phyloP scores from a whole-genome alignment of 2,113 vertebrate species.

The Neogale vison region DNA sequence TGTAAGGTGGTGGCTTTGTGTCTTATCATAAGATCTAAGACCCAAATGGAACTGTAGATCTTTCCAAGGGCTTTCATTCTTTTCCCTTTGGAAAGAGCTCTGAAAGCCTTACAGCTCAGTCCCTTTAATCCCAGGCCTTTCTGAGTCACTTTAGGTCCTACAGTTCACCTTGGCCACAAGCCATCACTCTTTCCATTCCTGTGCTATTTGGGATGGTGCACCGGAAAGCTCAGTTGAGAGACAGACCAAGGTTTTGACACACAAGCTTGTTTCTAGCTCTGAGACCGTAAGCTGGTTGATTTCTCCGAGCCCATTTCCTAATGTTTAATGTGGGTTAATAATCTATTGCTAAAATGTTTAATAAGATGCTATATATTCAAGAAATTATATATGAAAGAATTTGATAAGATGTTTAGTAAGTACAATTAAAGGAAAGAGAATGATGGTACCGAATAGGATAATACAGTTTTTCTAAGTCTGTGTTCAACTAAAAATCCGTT shows the following conservation, averaged over 20 bases:
- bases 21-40: slow-evolving; percentile 83
- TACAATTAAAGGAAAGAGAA: not conserved
- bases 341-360: not conserved
- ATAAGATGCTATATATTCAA: not conserved
- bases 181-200: slow-evolving; percentile 59
- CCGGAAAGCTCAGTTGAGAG: slow-evolving; percentile 39
- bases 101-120: slow-evolving; percentile 61
- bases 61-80: slow-evolving; percentile 83
- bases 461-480: not conserved
- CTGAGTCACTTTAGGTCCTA: slow-evolving; percentile 68
- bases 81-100: slow-evolving; percentile 66
- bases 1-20: slow-evolving; percentile 66
- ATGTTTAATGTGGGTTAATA: slow-evolving; percentile 5
- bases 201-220: not conserved
- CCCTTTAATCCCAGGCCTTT: slow-evolving; percentile 73
- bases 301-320: slow-evolving; percentile 15
- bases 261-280: not conserved
- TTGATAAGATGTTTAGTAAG: slow-evolving; percentile 19
- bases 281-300: not conserved
- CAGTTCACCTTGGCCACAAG: slow-evolving; percentile 68
- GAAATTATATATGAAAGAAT: not conserved
- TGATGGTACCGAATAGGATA: not conserved
- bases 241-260: not conserved
- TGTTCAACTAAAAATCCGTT: not conserved
- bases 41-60: slow-evolving; percentile 76